Evolutionary conservation across 64 coral and sea anemone genomes (phyloP).

Genomic region (Pachyseris speciosa): DNA sequence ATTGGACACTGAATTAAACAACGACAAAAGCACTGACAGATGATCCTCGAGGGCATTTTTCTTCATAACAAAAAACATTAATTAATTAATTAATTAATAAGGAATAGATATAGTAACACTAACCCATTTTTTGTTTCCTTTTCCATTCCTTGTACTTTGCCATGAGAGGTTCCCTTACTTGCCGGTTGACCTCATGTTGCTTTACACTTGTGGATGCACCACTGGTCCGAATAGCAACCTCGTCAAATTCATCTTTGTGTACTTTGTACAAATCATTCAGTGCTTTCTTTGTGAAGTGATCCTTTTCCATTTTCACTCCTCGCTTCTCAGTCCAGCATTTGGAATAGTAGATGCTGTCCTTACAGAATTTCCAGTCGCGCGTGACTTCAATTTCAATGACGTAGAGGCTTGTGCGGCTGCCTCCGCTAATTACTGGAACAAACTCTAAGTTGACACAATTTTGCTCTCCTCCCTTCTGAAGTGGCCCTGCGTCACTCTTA

Average conservation of each 20-base stretch:
- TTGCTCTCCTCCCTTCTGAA: slow-evolving; percentile 40
- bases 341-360: slow-evolving; percentile 41
- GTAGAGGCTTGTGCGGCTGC: background rate
- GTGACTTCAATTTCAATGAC: slow-evolving; percentile 39
- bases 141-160: slow-evolving; percentile 63
- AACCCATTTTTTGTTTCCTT: slow-evolving; percentile 18
- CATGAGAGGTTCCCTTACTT: slow-evolving; percentile 48
- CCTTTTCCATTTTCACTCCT: slow-evolving; percentile 16
- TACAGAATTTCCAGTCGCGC: slow-evolving; percentile 59
- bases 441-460: slow-evolving; percentile 47
- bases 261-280: slow-evolving; percentile 56
- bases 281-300: background rate
- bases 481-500: slow-evolving; percentile 33
- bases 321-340: slow-evolving; percentile 49
- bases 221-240: slow-evolving; percentile 51
- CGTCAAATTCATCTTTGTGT: slow-evolving; percentile 31
- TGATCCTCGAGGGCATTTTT: no score
- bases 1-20: no score
- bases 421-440: slow-evolving; percentile 18
- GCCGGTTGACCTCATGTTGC: slow-evolving; percentile 51
- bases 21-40: no score
- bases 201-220: slow-evolving; percentile 31
- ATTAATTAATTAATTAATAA: no score
- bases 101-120: background rate
- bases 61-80: no score